These are phyloP conservation scores for Trissolcus brochymenae DNA, from an alignment of 2,888 invertebrate genomes.

Conservation along the genomic window DNA sequence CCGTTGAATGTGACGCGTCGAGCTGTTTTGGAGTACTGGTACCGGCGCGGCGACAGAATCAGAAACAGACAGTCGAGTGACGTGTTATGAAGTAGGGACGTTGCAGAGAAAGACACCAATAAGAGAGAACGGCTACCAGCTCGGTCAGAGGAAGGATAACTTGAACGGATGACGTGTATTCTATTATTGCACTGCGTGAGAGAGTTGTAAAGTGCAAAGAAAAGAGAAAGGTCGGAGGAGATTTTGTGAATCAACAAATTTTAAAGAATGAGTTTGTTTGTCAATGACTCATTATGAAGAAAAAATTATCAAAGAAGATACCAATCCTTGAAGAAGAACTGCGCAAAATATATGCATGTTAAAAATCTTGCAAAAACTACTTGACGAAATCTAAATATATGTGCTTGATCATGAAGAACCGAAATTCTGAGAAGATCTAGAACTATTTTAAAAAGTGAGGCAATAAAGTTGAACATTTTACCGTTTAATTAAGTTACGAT, in stretches of 20 bases:
- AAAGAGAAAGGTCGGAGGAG: background rate
- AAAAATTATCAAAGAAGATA: no score
- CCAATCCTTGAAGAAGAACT: no score
- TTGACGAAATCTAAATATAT: no score
- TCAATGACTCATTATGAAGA: no score
- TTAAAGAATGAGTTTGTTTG: background rate
- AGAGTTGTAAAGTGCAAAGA: background rate
- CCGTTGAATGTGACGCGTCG: constrained; percentile 37
- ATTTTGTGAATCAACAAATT: constrained; percentile 30
- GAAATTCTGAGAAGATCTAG: constrained; percentile 9
- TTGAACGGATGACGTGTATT: constrained; percentile 45
- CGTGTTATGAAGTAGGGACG: constrained; percentile 28
- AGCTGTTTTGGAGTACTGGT: constrained; percentile 47
- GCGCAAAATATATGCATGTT: no score
- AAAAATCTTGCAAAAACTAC: no score
- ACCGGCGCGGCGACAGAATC: constrained; percentile 29
- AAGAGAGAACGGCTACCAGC: constrained; percentile 9
- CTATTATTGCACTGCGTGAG: constrained; percentile 37
- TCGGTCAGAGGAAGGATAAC: constrained; percentile 41
- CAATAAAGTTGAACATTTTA: background rate
- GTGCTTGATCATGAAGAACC: constrained; percentile 7
- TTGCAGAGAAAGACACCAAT: constrained; percentile 13
- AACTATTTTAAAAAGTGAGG: constrained; percentile 4
- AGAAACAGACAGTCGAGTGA: constrained; percentile 39
- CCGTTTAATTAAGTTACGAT: no score